These are phyloP conservation scores for Apostichopus parvimensis DNA, from an alignment of 35 echinoderm and acorn worm genomes.

Conservation along the genomic window DNA sequence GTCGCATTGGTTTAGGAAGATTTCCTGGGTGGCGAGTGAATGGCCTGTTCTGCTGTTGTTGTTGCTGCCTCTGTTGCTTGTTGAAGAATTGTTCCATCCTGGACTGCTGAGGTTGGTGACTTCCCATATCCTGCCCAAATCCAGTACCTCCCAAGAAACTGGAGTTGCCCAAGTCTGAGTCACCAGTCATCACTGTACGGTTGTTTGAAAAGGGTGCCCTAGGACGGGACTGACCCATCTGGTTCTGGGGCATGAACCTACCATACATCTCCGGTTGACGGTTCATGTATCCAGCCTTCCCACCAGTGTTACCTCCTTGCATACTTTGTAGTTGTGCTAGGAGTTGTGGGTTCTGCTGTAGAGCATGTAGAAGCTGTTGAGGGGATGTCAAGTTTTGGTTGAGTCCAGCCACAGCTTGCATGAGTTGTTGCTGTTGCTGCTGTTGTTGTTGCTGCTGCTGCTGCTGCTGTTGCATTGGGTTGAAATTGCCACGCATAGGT, in stretches of 20 bases:
- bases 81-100: slow-evolving; percentile 88
- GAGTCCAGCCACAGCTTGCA: slow-evolving; percentile 9
- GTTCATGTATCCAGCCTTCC: slow-evolving; percentile 38
- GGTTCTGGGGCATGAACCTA: slow-evolving; percentile 60
- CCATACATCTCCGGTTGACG: slow-evolving; percentile 39
- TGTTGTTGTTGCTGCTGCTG: slow-evolving; percentile 62
- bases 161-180: slow-evolving; percentile 69
- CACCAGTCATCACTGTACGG: slow-evolving; percentile 56
- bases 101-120: slow-evolving; percentile 78
- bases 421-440: slow-evolving; percentile 49
- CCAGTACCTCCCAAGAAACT: slow-evolving; percentile 51
- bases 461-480: slow-evolving; percentile 76
- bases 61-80: slow-evolving; percentile 34
- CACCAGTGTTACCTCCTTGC: slow-evolving; percentile 40
- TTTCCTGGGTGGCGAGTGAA: slow-evolving; percentile 17
- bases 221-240: slow-evolving; percentile 67
- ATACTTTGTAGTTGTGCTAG: slow-evolving; percentile 71
- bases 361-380: slow-evolving; percentile 70
- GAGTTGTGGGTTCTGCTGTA: slow-evolving; percentile 73
- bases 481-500: slow-evolving; percentile 62
- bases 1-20: slow-evolving; percentile 59
- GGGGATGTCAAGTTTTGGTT: slow-evolving; percentile 33
- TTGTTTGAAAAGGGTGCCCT: slow-evolving; percentile 56
- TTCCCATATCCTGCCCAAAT: slow-evolving; percentile 66
- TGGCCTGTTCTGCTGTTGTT: slow-evolving; percentile 53